Evolutionary conservation across 2,888 invertebrate species (phyloP).

Genomic region (Papilio elwesi): DNA sequence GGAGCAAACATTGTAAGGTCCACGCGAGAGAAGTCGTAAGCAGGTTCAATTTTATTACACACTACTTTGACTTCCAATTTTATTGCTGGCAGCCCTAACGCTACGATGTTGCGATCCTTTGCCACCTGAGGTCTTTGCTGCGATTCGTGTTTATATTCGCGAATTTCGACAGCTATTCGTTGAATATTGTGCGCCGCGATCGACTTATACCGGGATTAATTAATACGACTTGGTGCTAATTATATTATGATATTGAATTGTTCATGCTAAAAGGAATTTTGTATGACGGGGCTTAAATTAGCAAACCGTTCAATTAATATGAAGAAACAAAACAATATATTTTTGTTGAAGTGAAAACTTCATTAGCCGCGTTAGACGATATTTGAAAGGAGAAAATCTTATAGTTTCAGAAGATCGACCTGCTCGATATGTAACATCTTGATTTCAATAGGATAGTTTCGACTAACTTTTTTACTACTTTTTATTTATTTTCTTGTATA

Average conservation of each 20-base stretch:
- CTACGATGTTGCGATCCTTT: slow-evolving; percentile 21
- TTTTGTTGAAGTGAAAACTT: too few species aligned
- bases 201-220: not conserved
- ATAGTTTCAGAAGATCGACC: too few species aligned
- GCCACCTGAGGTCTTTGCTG: slow-evolving; percentile 37
- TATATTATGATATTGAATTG: not conserved
- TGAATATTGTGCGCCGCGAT: slow-evolving; percentile 17
- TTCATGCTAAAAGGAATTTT: not conserved
- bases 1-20: slow-evolving; percentile 24
- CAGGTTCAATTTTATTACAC: slow-evolving; percentile 26
- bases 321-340: too few species aligned
- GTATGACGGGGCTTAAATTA: not conserved
- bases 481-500: too few species aligned
- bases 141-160: slow-evolving; percentile 22
- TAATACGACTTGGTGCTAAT: not conserved
- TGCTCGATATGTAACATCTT: too few species aligned
- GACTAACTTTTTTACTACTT: too few species aligned
- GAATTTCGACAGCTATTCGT: slow-evolving; percentile 31
- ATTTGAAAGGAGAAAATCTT: too few species aligned
- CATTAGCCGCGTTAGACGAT: too few species aligned
- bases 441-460: too few species aligned
- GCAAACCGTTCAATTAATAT: too few species aligned
- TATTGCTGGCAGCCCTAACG: slow-evolving; percentile 35
- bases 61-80: slow-evolving; percentile 19
- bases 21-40: slow-evolving; percentile 19